A percentile compares a stretch with the other conserved stretches of the same genome.
phyloP scores from a whole-genome alignment of 1,140 invertebrate genomes.

The Holotrichia oblita region DNA sequence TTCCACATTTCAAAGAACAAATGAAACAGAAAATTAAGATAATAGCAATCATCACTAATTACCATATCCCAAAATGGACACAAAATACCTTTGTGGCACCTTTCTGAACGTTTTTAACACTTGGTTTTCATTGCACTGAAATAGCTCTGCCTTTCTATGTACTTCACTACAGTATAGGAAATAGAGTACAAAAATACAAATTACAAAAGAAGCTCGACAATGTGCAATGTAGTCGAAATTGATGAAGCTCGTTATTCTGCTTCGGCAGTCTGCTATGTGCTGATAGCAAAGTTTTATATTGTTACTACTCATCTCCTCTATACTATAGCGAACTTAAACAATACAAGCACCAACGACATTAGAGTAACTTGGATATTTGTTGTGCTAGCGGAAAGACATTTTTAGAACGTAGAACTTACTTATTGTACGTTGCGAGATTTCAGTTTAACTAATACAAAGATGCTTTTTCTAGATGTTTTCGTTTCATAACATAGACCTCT shows the following conservation, averaged over 20 bases:
- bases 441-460: too few relatives aligned
- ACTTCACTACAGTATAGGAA: not conserved
- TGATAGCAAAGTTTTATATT: constrained; percentile 18
- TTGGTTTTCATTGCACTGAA: not conserved
- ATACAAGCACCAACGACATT: not conserved
- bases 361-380: not conserved
- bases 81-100: not conserved
- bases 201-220: constrained; percentile 16
- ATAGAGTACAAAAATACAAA: not conserved
- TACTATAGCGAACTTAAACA: constrained; percentile 1
- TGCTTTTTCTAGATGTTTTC: too few relatives aligned
- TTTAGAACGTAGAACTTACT: too few relatives aligned
- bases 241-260: constrained; percentile 10
- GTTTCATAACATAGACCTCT: too few relatives aligned
- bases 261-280: constrained; percentile 11
- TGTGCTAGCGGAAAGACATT: too few relatives aligned
- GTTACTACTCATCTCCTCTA: not conserved
- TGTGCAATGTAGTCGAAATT: constrained; percentile 11
- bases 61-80: not conserved
- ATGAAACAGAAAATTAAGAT: not conserved
- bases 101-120: not conserved
- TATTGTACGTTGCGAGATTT: too few relatives aligned
- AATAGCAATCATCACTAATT: not conserved
- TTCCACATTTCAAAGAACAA: not conserved
- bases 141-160: not conserved